Evolutionary conservation across 2,888 invertebrate genomes (phyloP).

Genomic region (Watsonalla cultraria): DNA sequence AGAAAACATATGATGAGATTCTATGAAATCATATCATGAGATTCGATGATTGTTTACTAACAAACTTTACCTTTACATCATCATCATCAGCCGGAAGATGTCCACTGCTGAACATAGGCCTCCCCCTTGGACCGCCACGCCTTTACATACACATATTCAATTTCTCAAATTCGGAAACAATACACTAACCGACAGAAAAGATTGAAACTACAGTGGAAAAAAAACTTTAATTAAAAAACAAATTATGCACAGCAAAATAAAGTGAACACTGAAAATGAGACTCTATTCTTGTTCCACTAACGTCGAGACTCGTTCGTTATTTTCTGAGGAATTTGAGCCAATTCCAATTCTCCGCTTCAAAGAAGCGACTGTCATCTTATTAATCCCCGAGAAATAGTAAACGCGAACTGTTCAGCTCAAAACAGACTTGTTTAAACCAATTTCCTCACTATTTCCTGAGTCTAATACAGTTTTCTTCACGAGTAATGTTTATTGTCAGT

Average conservation of each 20-base stretch:
- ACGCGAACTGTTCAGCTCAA: conserved; percentile 4
- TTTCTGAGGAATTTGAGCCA: background rate
- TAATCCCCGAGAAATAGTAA: background rate
- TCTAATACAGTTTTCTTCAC: background rate
- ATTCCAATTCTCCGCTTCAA: background rate
- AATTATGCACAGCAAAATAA: background rate
- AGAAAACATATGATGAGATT: too few species aligned
- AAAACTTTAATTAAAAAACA: too few species aligned
- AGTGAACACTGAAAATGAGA: background rate
- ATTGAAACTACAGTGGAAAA: too few species aligned
- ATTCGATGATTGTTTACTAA: too few species aligned
- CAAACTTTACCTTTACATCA: too few species aligned
- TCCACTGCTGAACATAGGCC: too few species aligned
- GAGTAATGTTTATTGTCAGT: background rate
- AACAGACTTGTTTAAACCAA: conserved; percentile 21
- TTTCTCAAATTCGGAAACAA: too few species aligned
- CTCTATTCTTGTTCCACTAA: background rate
- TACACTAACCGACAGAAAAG: too few species aligned
- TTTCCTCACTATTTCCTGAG: conserved; percentile 8
- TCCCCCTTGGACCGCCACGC: too few species aligned
- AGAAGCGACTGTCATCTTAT: background rate
- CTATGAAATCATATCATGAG: too few species aligned
- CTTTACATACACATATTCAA: too few species aligned
- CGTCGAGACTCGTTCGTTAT: background rate
- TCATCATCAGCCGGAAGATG: too few species aligned